A percentile compares a stretch with the other conserved stretches of the same genome.
phyloP scores from a whole-genome alignment of 2,797 vertebrate genomes.

The Moxostoma hubbsi region DNA sequence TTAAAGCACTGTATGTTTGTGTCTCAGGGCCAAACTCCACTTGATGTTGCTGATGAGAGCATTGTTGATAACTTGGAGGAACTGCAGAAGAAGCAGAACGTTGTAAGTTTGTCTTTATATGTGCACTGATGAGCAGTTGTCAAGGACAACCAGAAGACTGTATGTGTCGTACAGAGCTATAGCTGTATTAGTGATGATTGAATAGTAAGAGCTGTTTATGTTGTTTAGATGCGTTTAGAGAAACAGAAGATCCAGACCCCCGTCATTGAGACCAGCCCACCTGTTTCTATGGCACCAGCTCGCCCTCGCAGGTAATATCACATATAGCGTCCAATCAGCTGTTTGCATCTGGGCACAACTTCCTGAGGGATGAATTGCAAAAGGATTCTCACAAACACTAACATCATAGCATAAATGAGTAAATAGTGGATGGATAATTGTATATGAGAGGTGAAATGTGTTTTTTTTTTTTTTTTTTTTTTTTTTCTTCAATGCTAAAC shows the following conservation, averaged over 20 bases:
- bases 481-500: no score
- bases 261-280: slow-evolving; percentile 79
- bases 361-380: slow-evolving; percentile 15
- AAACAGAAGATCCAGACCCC: slow-evolving; percentile 78
- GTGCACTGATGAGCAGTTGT: slow-evolving; percentile 61
- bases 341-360: not conserved
- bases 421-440: no score
- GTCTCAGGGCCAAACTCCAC: slow-evolving; percentile 82
- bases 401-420: no score
- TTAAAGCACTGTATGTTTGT: slow-evolving; percentile 40
- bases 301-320: slow-evolving; percentile 81
- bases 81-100: slow-evolving; percentile 85
- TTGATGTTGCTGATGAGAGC: slow-evolving; percentile 84
- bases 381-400: not conserved
- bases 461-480: no score
- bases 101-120: slow-evolving; percentile 66
- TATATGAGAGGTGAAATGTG: no score
- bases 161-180: not conserved
- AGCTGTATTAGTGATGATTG: no score
- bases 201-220: slow-evolving; percentile 67
- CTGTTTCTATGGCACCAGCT: slow-evolving; percentile 74
- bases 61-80: slow-evolving; percentile 81
- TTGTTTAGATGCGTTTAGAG: slow-evolving; percentile 80
- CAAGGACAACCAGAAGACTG: slow-evolving; percentile 25
- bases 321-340: slow-evolving; percentile 5